A percentile compares a stretch with the other conserved stretches of the same genome.
phyloP scores from a whole-genome alignment of 2,797 vertebrate genomes.

The Periparus ater region DNA sequence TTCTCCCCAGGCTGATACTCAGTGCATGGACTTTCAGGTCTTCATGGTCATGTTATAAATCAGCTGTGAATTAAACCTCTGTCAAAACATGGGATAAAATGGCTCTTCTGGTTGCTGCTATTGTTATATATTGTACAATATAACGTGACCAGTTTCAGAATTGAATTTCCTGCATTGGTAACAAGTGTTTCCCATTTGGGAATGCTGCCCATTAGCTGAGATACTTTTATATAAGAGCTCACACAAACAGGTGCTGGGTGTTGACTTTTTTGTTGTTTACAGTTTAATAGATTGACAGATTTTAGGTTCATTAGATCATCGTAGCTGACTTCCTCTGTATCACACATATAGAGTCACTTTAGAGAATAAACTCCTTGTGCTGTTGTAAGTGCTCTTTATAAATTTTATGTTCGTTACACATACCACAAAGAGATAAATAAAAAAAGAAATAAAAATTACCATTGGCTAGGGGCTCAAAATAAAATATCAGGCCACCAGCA shows the following conservation, averaged over 20 bases:
- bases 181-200: not conserved
- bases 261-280: not conserved
- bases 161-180: constrained; percentile 46
- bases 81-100: constrained; percentile 59
- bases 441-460: not conserved
- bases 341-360: not conserved
- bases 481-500: not conserved
- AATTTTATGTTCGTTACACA: not conserved
- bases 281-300: not conserved
- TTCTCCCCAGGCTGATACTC: constrained; percentile 43
- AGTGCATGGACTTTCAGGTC: constrained; percentile 37
- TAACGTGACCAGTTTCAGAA: constrained; percentile 46
- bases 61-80: constrained; percentile 68
- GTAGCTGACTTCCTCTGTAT: not conserved
- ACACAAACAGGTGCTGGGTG: not conserved
- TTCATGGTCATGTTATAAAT: constrained; percentile 49
- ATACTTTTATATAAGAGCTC: not conserved
- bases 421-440: not conserved
- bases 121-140: constrained; percentile 28
- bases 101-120: constrained; percentile 23
- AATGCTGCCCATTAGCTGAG: not conserved
- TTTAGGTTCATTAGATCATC: not conserved
- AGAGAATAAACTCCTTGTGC: not conserved
- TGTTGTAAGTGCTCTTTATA: not conserved
- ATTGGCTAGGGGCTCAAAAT: not conserved